Percentiles rank a stretch among this genome's conserved stretches.
Evolutionary conservation across 2,797 vertebrate genomes (phyloP).

Genomic region (Helarctos malayanus): DNA sequence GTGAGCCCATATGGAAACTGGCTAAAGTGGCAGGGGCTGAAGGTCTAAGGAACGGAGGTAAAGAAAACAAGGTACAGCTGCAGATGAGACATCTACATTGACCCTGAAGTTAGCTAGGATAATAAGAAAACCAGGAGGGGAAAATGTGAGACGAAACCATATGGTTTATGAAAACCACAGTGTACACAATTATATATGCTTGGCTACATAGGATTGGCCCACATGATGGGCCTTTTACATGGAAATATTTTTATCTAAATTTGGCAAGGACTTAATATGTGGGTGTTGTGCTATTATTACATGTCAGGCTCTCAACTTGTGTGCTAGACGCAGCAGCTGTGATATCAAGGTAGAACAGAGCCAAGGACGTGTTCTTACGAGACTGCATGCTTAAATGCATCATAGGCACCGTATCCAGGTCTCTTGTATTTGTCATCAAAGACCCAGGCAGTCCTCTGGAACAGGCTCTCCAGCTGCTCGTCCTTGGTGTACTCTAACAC

Average conservation of each 20-base stretch:
- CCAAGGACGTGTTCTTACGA: conserved; percentile 92
- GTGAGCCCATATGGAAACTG: not conserved
- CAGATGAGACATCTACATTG: not conserved
- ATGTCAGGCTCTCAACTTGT: conserved; percentile 9
- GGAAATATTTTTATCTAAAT: conserved; percentile 56
- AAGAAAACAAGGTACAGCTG: conserved; percentile 12
- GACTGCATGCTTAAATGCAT: conserved; percentile 99
- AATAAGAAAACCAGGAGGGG: conserved; percentile 20
- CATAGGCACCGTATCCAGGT: conserved; percentile 99
- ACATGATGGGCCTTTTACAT: conserved; percentile 2
- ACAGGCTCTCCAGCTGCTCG: conserved; percentile 98
- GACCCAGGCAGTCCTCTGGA: conserved; percentile 99
- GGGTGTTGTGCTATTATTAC: not conserved
- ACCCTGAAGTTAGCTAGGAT: not conserved
- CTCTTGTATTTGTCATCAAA: conserved; percentile 99
- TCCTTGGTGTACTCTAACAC: conserved; percentile 99
- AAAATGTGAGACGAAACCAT: not conserved
- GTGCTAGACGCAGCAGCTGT: conserved; percentile 1
- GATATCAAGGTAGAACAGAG: conserved; percentile 10
- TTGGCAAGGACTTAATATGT: conserved; percentile 40
- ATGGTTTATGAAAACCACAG: not conserved
- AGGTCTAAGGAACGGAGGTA: not conserved
- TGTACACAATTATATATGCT: not conserved
- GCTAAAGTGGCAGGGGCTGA: not conserved
- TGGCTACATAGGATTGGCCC: not conserved